Evolutionary conservation across 1,140 invertebrate genomes (phyloP).

Genomic region (Cylas formicarius): DNA sequence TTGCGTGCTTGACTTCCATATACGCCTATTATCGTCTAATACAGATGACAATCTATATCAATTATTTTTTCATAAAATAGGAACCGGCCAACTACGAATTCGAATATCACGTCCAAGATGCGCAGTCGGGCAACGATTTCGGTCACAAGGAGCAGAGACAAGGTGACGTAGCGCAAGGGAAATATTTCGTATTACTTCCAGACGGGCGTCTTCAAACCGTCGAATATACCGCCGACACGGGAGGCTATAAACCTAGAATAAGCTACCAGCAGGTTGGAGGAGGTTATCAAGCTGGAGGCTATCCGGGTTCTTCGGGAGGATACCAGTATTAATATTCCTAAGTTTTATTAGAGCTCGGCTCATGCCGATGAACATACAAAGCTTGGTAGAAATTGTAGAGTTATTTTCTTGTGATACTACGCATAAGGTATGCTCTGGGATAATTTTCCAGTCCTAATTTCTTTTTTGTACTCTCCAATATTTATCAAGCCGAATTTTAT

Average conservation of each 20-base stretch:
- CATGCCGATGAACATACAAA: no score
- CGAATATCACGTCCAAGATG: slow-evolving; percentile 65
- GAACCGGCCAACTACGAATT: slow-evolving; percentile 66
- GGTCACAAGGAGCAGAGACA: slow-evolving; percentile 63
- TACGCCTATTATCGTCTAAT: background rate
- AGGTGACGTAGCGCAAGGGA: slow-evolving; percentile 58
- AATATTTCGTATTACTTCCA: slow-evolving; percentile 66
- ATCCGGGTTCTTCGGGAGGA: slow-evolving; percentile 26
- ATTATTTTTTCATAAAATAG: slow-evolving; percentile 26
- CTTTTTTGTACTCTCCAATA: no score
- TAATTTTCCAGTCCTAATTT: no score
- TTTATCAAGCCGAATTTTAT: no score
- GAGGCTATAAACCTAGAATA: slow-evolving; percentile 70
- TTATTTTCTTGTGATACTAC: no score
- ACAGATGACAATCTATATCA: background rate
- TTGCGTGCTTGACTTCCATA: slow-evolving; percentile 7
- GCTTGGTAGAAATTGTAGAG: no score
- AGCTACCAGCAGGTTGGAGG: slow-evolving; percentile 57
- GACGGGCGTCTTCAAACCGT: slow-evolving; percentile 71
- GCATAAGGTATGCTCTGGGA: no score
- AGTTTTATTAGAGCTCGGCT: no score
- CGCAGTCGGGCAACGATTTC: slow-evolving; percentile 61
- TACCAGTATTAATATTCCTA: slow-evolving; percentile 25
- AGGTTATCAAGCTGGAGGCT: slow-evolving; percentile 42
- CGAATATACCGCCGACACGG: slow-evolving; percentile 66